These are phyloP conservation scores for Drosophila lacertosa DNA, from an alignment of 1,140 invertebrate genomes.

Conservation along the genomic window DNA sequence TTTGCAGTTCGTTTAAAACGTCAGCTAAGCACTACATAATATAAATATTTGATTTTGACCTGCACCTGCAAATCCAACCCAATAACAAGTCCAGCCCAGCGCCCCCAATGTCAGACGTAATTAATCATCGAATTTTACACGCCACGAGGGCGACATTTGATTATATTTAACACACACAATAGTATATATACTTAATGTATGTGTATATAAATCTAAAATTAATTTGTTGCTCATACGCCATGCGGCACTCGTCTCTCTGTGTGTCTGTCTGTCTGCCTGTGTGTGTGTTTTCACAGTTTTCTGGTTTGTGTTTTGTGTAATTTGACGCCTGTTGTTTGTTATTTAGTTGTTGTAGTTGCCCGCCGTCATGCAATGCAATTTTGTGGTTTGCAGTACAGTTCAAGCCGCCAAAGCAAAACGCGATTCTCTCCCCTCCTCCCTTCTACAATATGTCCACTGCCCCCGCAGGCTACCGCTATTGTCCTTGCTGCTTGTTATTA, in stretches of 20 bases:
- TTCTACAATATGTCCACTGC: no score
- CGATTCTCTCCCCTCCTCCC: not conserved
- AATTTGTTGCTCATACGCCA: conserved; percentile 67
- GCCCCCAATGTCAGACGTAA: conserved; percentile 52
- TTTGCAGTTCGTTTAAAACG: not conserved
- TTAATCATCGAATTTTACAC: conserved; percentile 71
- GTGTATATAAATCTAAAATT: conserved; percentile 71
- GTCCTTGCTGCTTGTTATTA: conserved; percentile 53
- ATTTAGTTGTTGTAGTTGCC: conserved; percentile 76
- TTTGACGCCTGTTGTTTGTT: conserved; percentile 81
- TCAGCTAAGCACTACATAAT: not conserved
- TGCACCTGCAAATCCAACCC: conserved; percentile 6
- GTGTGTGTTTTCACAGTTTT: conserved; percentile 22
- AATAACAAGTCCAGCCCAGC: not conserved
- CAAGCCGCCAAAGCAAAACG: conserved; percentile 5
- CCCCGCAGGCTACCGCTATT: no score
- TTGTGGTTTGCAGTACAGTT: conserved; percentile 65
- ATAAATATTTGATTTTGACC: conserved; percentile 4
- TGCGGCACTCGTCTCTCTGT: conserved; percentile 22
- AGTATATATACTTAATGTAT: not conserved
- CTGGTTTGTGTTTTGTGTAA: conserved; percentile 75
- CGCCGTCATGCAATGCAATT: conserved; percentile 79
- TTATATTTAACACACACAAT: conserved; percentile 64
- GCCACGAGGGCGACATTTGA: conserved; percentile 68
- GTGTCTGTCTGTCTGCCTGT: conserved; percentile 19